phyloP scores from a whole-genome alignment of 2,888 invertebrate species.

The Pimpla rufipes region DNA sequence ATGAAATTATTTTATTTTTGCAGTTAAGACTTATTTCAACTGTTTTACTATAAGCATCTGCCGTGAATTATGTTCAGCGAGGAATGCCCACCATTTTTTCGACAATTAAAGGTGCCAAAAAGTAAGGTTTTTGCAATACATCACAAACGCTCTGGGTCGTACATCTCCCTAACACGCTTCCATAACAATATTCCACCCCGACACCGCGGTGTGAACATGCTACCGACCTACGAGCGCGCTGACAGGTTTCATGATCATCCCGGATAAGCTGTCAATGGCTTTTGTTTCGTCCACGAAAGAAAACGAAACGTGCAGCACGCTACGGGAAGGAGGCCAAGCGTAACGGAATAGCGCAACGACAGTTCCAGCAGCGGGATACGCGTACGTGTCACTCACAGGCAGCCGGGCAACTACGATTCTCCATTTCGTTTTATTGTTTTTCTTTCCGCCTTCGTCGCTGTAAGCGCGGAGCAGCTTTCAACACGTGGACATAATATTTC shows the following conservation, averaged over 20 bases:
- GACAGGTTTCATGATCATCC: constrained; percentile 41
- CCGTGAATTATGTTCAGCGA: no score
- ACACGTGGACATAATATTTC: constrained; percentile 50
- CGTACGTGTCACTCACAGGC: constrained; percentile 44
- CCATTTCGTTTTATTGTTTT: constrained; percentile 50
- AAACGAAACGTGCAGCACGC: constrained; percentile 35
- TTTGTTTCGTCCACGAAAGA: constrained; percentile 22
- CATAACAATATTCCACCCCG: constrained; percentile 3
- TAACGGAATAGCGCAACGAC: constrained; percentile 36
- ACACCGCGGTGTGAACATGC: neutral
- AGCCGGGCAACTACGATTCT: constrained; percentile 47
- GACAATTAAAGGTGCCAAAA: no score
- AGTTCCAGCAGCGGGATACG: constrained; percentile 39
- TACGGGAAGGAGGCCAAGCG: neutral
- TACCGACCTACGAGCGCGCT: constrained; percentile 2
- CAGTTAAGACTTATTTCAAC: no score
- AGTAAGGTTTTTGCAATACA: no score
- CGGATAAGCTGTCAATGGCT: constrained; percentile 19
- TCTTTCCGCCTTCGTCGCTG: neutral
- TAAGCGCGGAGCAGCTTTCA: constrained; percentile 5
- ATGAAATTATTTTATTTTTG: no score
- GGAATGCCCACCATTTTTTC: no score
- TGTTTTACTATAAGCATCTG: no score
- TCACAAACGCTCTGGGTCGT: neutral
- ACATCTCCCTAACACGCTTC: constrained; percentile 8